These are phyloP conservation scores for Meliscaeva auricollis DNA, from an alignment of 2,888 invertebrate species.

Conservation along the genomic window DNA sequence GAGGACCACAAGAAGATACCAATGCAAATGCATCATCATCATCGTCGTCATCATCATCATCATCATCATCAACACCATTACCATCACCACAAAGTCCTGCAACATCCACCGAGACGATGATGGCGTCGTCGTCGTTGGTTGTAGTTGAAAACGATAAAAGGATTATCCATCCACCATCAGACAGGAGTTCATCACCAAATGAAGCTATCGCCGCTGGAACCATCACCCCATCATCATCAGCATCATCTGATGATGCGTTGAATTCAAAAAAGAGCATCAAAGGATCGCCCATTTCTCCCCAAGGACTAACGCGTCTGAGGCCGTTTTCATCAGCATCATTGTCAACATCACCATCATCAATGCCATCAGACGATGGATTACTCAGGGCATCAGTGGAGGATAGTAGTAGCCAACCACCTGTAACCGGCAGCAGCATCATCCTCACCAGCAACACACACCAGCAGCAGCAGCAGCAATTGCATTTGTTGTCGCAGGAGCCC, in stretches of 20 bases:
- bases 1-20: slow-evolving; percentile 34
- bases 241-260: slow-evolving; percentile 12
- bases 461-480: too few relatives aligned
- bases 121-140: neutral
- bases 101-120: slow-evolving; percentile 9
- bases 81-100: neutral
- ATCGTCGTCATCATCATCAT: slow-evolving; percentile 22
- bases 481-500: slow-evolving; percentile 49
- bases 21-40: slow-evolving; percentile 42
- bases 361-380: slow-evolving; percentile 62
- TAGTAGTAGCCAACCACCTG: slow-evolving; percentile 65
- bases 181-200: slow-evolving; percentile 66
- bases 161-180: slow-evolving; percentile 63
- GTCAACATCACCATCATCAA: slow-evolving; percentile 69
- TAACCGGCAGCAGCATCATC: slow-evolving; percentile 29
- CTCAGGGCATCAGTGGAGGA: slow-evolving; percentile 8
- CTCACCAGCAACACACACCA: too few relatives aligned
- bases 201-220: slow-evolving; percentile 48
- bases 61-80: neutral
- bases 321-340: slow-evolving; percentile 72
- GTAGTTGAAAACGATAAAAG: slow-evolving; percentile 50
- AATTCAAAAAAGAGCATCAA: slow-evolving; percentile 49
- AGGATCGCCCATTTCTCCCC: slow-evolving; percentile 26
- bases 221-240: slow-evolving; percentile 24
- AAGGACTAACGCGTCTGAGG: slow-evolving; percentile 54